Evolutionary conservation across 2,113 vertebrate genomes (phyloP), one percentile per base, ranked within the genome.

Genomic region (Polypterus bichir): DNA sequence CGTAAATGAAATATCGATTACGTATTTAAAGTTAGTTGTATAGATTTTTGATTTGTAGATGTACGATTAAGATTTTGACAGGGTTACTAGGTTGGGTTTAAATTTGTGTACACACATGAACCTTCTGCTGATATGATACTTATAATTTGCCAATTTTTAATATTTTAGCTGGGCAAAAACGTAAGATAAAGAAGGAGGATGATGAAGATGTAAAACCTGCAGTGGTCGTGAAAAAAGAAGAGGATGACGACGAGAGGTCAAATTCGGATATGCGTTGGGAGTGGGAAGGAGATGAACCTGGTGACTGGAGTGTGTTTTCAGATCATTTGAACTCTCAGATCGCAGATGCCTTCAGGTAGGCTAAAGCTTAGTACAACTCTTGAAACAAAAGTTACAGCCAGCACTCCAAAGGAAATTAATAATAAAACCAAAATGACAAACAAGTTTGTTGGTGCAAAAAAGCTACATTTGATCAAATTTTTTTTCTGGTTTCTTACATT

Each of bases 231-330:
- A 10, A n/a, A 10, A 27, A 27, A 4, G 59, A 60, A 6, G 59
- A 60, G 10, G 59, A 7, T 9, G 59, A n/a, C 1, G 11, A 27
- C 8, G 47, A 49, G 4, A 27, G 27, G 27, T 27, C 27, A 3
- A 60, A 69, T 8, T 1, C 57, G 4, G 56, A 61, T 5, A 54
- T 68, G 4, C 70, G 69, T 57, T 76, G 74, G 74, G 67, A 76
- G 48, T 67, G 64, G 62, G 57, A 71, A 11, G 59, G 46, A 46
- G 3, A 52, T 5, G 64, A 3, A 3, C 7, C 51, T 3, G 52
- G 63, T 4, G 2, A 55, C 6, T 76, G 74, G 74, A 66, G 45
- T 47, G 44, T 9, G 8, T 73, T 64, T 44, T 5, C 60, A 3
- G 52, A 62, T 1, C 61, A 62, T 7, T 47, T 69, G 1, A 69